Evolutionary conservation across 1,140 invertebrate species (phyloP), one percentile per base, ranked within the genome.

Genomic region (Ceratosolen solmsi): DNA sequence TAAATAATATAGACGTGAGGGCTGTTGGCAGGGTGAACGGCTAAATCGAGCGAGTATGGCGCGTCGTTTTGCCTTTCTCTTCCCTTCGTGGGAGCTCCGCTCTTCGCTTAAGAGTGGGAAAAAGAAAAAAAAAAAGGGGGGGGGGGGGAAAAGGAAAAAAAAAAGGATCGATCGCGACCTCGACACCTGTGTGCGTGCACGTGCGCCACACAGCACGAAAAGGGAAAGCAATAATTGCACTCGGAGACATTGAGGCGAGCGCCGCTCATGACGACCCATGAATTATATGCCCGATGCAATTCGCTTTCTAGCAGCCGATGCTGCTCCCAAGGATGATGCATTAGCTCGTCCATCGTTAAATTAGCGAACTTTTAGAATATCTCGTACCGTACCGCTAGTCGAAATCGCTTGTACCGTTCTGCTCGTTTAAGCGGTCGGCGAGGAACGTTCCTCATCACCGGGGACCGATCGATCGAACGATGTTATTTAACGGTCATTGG

Each of bases 191-290:
- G 17, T 73, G 49, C 38, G 49, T 33, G 30, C 30, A 9, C 13
- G 72, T 20, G 38, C 74, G 58, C 63, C 15, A 30, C 8, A 20
- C 30, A 7, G 38, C 20, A 63, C 25, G 41, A 71, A 79, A 79
- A 79, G 65, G 77, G 65, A 79, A 79, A 79, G 77, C 65, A 79
- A 78, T n/a, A n/a, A 54, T 79, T 25, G 49, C n/a, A n/a, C 65
- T 58, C 15, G 58, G 15, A 30, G 51, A 56, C 27, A 46, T 33
- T 20, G 5, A 15, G 13, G 17, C 13, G 33, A 46, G 13, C 41
- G 41, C 13, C 41, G 41, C n/a, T n/a, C n/a, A n/a, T n/a, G n/a
- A n/a, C n/a, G n/a, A n/a, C n/a, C n/a, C n/a, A n/a, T n/a, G n/a
- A n/a, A n/a, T n/a, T n/a, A n/a, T n/a, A n/a, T n/a, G n/a, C n/a